phyloP scores from a whole-genome alignment of 2,888 invertebrate genomes.

The Tachystola acroxantha region DNA sequence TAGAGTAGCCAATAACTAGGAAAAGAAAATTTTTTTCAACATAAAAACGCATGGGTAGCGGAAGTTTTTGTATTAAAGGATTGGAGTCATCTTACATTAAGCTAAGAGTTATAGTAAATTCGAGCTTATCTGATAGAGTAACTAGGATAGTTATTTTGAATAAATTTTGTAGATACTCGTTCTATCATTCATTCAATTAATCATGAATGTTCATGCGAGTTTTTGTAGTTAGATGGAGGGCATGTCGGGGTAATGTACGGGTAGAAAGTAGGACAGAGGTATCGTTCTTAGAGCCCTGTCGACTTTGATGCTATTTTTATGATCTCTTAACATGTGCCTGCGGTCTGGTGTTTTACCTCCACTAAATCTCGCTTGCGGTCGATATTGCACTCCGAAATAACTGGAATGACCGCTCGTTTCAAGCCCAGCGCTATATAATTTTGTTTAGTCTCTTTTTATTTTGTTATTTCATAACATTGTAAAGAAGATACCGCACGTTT shows the following conservation, averaged over 20 bases:
- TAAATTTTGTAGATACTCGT: too few relatives aligned
- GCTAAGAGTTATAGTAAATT: too few relatives aligned
- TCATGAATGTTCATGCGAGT: too few relatives aligned
- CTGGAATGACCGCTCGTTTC: conserved; percentile 2
- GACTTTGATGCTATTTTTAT: conserved; percentile 66
- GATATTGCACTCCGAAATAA: conserved; percentile 30
- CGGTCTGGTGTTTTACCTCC: conserved; percentile 53
- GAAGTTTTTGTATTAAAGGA: too few relatives aligned
- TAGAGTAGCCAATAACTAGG: too few relatives aligned
- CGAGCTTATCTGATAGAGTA: too few relatives aligned
- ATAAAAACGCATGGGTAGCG: too few relatives aligned
- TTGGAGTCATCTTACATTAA: too few relatives aligned
- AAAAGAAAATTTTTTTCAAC: too few relatives aligned
- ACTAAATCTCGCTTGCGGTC: conserved; percentile 38
- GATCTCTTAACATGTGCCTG: conserved; percentile 50
- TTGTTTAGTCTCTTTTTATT: neutral
- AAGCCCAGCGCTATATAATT: neutral
- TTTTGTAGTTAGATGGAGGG: conserved; percentile 33
- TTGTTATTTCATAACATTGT: neutral
- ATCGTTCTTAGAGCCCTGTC: conserved; percentile 43
- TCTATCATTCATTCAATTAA: too few relatives aligned
- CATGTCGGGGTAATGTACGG: conserved; percentile 33
- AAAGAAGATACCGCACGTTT: neutral
- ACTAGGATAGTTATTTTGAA: too few relatives aligned
- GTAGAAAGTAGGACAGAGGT: conserved; percentile 59